These are phyloP conservation scores for Thalassaphorura encarpata DNA, from an alignment of 1,140 invertebrate genomes.

Conservation along the genomic window DNA sequence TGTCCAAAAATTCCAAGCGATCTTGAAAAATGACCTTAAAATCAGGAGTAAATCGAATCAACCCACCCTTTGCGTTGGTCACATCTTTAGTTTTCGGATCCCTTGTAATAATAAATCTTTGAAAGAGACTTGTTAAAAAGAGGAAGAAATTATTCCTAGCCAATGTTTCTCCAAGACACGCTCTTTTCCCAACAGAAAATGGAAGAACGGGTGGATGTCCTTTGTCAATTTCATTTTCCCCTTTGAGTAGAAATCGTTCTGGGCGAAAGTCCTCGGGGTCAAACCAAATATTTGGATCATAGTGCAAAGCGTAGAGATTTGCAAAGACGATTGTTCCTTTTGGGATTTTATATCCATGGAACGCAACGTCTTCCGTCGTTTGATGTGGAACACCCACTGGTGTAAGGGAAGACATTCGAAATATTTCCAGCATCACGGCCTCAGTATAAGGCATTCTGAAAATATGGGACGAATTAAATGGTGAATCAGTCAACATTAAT, in stretches of 20 bases:
- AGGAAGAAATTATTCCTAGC: conserved; percentile 61
- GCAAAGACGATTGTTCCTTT: conserved; percentile 63
- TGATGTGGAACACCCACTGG: not conserved
- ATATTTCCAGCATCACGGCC: not conserved
- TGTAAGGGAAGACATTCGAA: conserved; percentile 37
- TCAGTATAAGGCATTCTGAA: conserved; percentile 33
- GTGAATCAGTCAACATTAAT: too few relatives aligned
- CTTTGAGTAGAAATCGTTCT: conserved; percentile 59
- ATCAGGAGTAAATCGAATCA: too few relatives aligned
- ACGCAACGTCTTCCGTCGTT: not conserved
- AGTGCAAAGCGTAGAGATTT: conserved; percentile 64
- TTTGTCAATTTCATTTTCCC: conserved; percentile 47
- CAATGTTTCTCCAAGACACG: conserved; percentile 63
- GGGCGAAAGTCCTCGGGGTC: conserved; percentile 63
- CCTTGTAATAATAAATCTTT: conserved; percentile 33
- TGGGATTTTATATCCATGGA: conserved; percentile 42
- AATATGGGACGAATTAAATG: too few relatives aligned
- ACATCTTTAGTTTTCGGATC: too few relatives aligned
- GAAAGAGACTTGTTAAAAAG: conserved; percentile 58
- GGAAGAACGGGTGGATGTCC: conserved; percentile 60
- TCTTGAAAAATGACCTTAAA: too few relatives aligned
- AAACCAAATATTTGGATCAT: conserved; percentile 55
- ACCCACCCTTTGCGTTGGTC: too few relatives aligned
- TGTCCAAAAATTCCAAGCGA: too few relatives aligned
- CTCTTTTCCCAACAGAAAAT: conserved; percentile 58